A percentile compares a stretch with the other conserved stretches of the same genome.
Evolutionary conservation across 2,888 invertebrate genomes (phyloP).

Genomic region (Cataglyphis albicans): DNA sequence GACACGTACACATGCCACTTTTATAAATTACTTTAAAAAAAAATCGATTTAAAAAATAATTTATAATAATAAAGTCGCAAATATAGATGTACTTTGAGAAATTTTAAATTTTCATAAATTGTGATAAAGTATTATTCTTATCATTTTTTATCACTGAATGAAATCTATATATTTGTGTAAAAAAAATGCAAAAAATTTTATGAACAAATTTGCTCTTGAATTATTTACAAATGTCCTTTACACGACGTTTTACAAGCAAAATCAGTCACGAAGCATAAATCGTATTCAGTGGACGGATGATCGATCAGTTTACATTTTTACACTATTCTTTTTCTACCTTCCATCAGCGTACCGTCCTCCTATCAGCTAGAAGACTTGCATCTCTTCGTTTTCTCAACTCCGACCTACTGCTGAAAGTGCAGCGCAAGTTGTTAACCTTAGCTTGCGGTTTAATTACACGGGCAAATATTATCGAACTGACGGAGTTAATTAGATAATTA

Average conservation of each 20-base stretch:
- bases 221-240: conserved; percentile 14
- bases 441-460: conserved; percentile 79
- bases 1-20: background rate
- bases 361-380: conserved; percentile 33
- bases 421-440: conserved; percentile 73
- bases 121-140: background rate
- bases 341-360: background rate
- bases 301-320: conserved; percentile 24
- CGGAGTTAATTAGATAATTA: conserved; percentile 82
- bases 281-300: conserved; percentile 11
- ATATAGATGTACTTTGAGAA: background rate
- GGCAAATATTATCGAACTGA: conserved; percentile 82
- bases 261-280: conserved; percentile 18
- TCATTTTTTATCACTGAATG: background rate
- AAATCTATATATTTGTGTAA: background rate
- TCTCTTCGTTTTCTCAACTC: conserved; percentile 43
- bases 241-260: background rate
- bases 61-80: conserved; percentile 2
- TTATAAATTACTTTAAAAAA: background rate
- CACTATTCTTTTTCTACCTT: background rate
- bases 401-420: conserved; percentile 70
- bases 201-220: background rate
- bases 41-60: background rate
- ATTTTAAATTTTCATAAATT: conserved; percentile 5
- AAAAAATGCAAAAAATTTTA: background rate